A percentile compares a stretch with the other conserved stretches of the same genome.
phyloP scores from a whole-genome alignment of 2,113 vertebrate species.

The Clupea harengus region DNA sequence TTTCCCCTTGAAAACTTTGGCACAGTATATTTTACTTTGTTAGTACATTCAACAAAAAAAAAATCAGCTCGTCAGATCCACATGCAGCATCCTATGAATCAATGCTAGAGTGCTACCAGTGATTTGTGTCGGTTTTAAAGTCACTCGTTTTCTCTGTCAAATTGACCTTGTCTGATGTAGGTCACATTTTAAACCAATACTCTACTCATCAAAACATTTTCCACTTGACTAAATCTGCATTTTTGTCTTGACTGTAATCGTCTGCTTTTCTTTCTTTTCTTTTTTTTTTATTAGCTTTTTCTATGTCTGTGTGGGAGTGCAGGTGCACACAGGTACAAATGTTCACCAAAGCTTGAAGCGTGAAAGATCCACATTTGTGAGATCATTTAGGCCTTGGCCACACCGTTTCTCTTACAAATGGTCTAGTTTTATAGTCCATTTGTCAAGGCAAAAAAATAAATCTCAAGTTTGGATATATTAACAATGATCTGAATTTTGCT shows the following conservation, averaged over 20 bases:
- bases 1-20: not conserved
- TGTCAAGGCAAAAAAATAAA: not conserved
- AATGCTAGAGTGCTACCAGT: not conserved
- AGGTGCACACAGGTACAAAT: not conserved
- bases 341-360: not conserved
- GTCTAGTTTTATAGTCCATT: slow-evolving; percentile 4
- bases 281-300: slow-evolving; percentile 25
- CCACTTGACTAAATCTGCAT: not conserved
- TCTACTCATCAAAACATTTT: not conserved
- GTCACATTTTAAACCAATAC: not conserved
- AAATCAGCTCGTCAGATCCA: not conserved
- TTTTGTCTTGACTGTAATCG: not conserved
- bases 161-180: not conserved
- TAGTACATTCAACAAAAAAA: not conserved
- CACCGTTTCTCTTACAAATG: not conserved
- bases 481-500: not conserved
- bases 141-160: not conserved
- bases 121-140: not conserved
- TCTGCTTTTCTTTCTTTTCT: not conserved
- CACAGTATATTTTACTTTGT: not conserved
- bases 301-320: not conserved
- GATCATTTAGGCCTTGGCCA: not conserved
- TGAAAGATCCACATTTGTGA: not conserved
- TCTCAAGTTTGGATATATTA: too few relatives aligned
- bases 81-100: not conserved